Evolutionary conservation across 2,888 invertebrate species (phyloP).

Genomic region (Furcula furcula): DNA sequence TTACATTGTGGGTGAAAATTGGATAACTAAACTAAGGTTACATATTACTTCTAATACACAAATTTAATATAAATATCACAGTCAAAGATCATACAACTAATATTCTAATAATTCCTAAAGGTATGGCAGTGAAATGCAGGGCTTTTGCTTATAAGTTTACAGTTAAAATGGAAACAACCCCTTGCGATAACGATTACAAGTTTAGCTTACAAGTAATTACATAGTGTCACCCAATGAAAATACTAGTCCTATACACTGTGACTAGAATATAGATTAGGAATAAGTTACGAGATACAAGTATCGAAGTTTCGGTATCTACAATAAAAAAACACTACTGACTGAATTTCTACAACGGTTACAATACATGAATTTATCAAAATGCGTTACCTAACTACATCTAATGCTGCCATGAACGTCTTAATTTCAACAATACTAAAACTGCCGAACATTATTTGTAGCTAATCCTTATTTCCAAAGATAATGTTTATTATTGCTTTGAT

Average conservation of each 20-base stretch:
- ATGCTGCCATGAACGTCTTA: constrained; percentile 23
- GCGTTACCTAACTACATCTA: constrained; percentile 33
- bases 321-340: constrained; percentile 54
- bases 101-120: constrained; percentile 57
- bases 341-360: constrained; percentile 40
- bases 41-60: constrained; percentile 70
- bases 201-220: constrained; percentile 20
- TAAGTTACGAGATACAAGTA: constrained; percentile 64
- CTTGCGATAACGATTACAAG: constrained; percentile 33
- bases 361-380: constrained; percentile 30
- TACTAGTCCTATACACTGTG: constrained; percentile 74
- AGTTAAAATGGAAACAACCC: constrained; percentile 50
- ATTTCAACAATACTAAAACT: constrained; percentile 25
- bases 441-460: constrained; percentile 14
- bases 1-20: constrained; percentile 31
- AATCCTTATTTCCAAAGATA: constrained; percentile 29
- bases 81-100: constrained; percentile 79
- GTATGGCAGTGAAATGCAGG: constrained; percentile 75
- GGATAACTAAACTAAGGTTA: constrained; percentile 49
- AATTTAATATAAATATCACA: constrained; percentile 81
- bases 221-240: constrained; percentile 45
- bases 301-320: constrained; percentile 56
- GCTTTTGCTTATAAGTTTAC: constrained; percentile 45
- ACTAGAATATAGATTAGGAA: constrained; percentile 77
- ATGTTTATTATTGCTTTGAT: constrained; percentile 32